These are phyloP conservation scores for Haliaeetus leucogaster DNA, from an alignment of 2,113 vertebrate genomes.

Conservation along the genomic window DNA sequence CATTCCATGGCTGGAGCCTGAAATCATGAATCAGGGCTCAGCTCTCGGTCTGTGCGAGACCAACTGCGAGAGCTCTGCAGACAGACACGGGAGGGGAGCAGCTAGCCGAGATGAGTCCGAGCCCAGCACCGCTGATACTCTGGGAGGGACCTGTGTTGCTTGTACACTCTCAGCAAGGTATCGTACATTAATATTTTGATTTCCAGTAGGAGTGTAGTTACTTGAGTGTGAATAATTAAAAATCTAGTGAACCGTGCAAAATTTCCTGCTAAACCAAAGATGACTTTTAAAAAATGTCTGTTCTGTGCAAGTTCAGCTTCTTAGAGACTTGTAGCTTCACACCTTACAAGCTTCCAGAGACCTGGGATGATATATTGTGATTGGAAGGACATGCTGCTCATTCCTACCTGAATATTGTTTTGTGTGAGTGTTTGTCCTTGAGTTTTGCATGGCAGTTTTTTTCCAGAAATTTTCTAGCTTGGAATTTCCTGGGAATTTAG, in stretches of 20 bases:
- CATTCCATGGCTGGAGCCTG: slow-evolving; percentile 67
- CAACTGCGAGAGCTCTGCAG: not conserved
- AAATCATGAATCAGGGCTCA: slow-evolving; percentile 63
- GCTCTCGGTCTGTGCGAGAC: not conserved
- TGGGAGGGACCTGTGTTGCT: slow-evolving; percentile 68
- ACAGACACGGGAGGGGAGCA: not conserved
- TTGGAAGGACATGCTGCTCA: not conserved
- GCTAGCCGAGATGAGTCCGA: slow-evolving; percentile 16
- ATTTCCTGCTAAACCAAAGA: not conserved
- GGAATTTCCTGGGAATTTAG: not conserved
- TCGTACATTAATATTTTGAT: not conserved
- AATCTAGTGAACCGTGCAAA: not conserved
- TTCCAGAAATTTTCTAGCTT: not conserved
- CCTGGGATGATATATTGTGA: not conserved
- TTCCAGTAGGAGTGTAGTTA: not conserved
- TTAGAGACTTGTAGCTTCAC: not conserved
- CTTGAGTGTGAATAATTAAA: slow-evolving; percentile 3
- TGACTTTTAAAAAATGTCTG: not conserved
- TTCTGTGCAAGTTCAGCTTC: not conserved
- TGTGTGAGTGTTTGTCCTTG: not conserved
- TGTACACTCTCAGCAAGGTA: slow-evolving; percentile 63
- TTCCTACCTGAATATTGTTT: not conserved
- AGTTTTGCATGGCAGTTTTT: not conserved
- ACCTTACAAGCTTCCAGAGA: not conserved
- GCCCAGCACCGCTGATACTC: slow-evolving; percentile 54